phyloP scores from a whole-genome alignment of 2,113 vertebrate genomes.

The Thomomys bottae region DNA sequence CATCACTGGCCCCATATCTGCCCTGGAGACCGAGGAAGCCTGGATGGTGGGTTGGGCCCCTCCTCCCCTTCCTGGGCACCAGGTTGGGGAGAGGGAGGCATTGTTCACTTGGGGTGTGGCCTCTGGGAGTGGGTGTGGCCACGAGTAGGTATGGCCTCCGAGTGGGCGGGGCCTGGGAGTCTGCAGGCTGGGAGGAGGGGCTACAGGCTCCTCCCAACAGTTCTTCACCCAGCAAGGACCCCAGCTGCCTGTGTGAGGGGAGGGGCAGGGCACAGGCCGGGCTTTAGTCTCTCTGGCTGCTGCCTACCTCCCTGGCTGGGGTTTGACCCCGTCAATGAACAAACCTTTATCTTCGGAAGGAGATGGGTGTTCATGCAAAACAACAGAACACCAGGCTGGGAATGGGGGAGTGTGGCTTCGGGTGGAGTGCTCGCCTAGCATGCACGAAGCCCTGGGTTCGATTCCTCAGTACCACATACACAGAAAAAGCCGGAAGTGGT shows the following conservation, averaged over 20 bases:
- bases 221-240: not conserved
- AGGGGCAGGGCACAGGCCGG: not conserved
- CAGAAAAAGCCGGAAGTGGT: too few species aligned
- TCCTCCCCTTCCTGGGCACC: not conserved
- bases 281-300: too few species aligned
- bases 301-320: not conserved
- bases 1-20: fast-evolving
- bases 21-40: not conserved
- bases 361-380: too few species aligned
- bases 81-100: not conserved
- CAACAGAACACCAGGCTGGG: too few species aligned
- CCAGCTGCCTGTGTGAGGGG: not conserved
- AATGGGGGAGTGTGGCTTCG: too few species aligned
- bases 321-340: conserved; percentile 36
- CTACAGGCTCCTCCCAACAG: not conserved
- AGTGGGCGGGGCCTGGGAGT: not conserved
- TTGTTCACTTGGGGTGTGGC: conserved; percentile 42
- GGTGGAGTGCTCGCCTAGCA: too few species aligned
- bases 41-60: not conserved
- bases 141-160: not conserved
- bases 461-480: too few species aligned
- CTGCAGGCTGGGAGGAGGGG: not conserved
- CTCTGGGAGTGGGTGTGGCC: not conserved
- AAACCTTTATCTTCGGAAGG: conserved; percentile 44
- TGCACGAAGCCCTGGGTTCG: too few species aligned